Percentiles rank a stretch among this genome's conserved stretches.
phyloP scores from a whole-genome alignment of 2,888 invertebrate genomes.

The Drosophila mimica region DNA sequence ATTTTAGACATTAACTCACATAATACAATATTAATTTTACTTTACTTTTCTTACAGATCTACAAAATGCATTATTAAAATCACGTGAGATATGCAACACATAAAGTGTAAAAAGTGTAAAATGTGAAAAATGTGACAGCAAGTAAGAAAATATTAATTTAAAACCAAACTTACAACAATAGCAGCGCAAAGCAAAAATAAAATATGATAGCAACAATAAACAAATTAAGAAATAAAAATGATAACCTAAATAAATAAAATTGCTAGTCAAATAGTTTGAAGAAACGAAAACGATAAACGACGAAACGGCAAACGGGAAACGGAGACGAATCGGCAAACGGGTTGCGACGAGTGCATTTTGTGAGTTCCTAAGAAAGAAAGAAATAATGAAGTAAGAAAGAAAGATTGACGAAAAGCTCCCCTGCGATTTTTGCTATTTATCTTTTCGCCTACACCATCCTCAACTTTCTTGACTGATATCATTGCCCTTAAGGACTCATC shows the following conservation, averaged over 20 bases:
- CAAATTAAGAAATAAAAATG: slow-evolving; percentile 49
- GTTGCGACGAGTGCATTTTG: slow-evolving; percentile 43
- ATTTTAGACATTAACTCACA: not conserved
- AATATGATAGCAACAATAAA: slow-evolving; percentile 9
- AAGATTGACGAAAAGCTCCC: slow-evolving; percentile 1
- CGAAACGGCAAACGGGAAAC: slow-evolving; percentile 17
- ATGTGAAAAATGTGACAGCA: slow-evolving; percentile 35
- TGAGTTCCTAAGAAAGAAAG: slow-evolving; percentile 31
- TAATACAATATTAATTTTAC: not conserved
- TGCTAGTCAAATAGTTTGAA: slow-evolving; percentile 64
- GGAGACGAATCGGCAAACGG: slow-evolving; percentile 13
- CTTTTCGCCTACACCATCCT: not conserved
- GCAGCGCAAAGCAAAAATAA: slow-evolving; percentile 10
- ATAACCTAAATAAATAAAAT: slow-evolving; percentile 70
- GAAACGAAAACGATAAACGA: slow-evolving; percentile 29
- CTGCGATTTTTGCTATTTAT: slow-evolving; percentile 21
- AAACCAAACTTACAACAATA: slow-evolving; percentile 18
- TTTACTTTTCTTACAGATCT: slow-evolving; percentile 42
- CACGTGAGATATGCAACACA: slow-evolving; percentile 31
- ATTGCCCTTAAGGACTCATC: slow-evolving; percentile 9
- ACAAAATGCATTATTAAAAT: slow-evolving; percentile 48
- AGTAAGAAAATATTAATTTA: slow-evolving; percentile 16
- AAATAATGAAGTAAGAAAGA: slow-evolving; percentile 11
- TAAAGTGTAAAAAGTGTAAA: slow-evolving; percentile 18
- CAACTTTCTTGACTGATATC: slow-evolving; percentile 3